These are phyloP conservation scores for Nebria ingens DNA, from an alignment of 1,140 invertebrate genomes.

Conservation along the genomic window DNA sequence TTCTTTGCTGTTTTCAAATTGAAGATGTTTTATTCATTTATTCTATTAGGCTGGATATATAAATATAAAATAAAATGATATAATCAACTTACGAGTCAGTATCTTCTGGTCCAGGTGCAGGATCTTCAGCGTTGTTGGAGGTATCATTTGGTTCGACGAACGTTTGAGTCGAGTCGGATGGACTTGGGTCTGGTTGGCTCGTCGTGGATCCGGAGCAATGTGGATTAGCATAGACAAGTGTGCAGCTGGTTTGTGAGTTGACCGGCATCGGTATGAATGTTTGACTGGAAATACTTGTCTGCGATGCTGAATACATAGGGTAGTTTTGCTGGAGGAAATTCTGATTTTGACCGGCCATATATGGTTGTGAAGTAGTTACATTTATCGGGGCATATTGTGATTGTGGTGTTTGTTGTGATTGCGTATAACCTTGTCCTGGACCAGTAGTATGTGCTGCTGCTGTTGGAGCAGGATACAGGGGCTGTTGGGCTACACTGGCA, in stretches of 20 bases:
- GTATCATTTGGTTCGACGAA: background rate
- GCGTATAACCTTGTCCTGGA: background rate
- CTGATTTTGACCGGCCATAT: background rate
- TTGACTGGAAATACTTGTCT: background rate
- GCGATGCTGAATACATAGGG: background rate
- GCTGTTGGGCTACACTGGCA: background rate
- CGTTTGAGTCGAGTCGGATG: too few species aligned
- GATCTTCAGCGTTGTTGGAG: background rate
- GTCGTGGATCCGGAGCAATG: too few species aligned
- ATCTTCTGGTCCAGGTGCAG: background rate
- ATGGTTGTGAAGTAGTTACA: background rate
- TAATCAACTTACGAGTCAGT: background rate
- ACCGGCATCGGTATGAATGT: background rate
- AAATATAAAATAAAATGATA: too few species aligned
- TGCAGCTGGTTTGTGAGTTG: too few species aligned
- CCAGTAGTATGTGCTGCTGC: background rate
- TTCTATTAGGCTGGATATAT: too few species aligned
- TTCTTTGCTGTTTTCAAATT: too few species aligned
- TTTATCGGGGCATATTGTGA: background rate
- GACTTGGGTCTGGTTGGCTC: background rate
- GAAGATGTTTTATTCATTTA: too few species aligned
- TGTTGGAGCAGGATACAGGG: background rate
- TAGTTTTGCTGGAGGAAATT: background rate
- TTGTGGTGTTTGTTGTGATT: constrained; percentile 17
- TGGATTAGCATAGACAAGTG: too few species aligned